These are phyloP conservation scores for Mirounga angustirostris DNA, from an alignment of 2,113 vertebrate species.

Conservation along the genomic window DNA sequence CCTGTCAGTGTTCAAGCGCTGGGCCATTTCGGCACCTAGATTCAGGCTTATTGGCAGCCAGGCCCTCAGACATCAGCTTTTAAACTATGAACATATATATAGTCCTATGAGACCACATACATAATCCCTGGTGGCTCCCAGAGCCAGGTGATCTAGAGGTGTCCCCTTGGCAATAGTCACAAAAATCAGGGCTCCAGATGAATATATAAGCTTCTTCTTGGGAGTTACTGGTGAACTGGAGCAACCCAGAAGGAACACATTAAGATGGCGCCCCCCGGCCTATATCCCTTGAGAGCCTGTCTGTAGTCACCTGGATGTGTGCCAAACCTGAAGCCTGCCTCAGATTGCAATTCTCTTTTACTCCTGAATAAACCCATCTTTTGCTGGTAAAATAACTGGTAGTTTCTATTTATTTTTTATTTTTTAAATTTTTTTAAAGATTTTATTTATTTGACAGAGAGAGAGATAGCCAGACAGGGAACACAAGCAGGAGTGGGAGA, in stretches of 20 bases:
- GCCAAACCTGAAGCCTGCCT: neutral
- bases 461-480: too few relatives aligned
- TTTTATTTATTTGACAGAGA: too few relatives aligned
- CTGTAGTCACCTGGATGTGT: neutral
- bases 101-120: neutral
- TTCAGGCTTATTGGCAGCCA: neutral
- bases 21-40: neutral
- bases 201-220: neutral
- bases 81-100: neutral
- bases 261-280: fast-evolving
- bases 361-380: neutral
- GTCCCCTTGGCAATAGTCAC: neutral
- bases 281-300: neutral
- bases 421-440: too few relatives aligned
- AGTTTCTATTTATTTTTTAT: neutral
- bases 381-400: neutral
- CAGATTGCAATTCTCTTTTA: neutral
- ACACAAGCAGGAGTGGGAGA: too few relatives aligned
- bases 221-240: neutral
- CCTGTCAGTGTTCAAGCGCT: neutral
- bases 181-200: neutral
- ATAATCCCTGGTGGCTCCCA: neutral
- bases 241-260: neutral
- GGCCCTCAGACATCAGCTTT: neutral
- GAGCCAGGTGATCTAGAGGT: neutral